A percentile compares a stretch with the other conserved stretches of the same genome.
These are phyloP conservation scores for Enteromius mattozi DNA, from an alignment of 2,797 vertebrate species.

Conservation along the genomic window DNA sequence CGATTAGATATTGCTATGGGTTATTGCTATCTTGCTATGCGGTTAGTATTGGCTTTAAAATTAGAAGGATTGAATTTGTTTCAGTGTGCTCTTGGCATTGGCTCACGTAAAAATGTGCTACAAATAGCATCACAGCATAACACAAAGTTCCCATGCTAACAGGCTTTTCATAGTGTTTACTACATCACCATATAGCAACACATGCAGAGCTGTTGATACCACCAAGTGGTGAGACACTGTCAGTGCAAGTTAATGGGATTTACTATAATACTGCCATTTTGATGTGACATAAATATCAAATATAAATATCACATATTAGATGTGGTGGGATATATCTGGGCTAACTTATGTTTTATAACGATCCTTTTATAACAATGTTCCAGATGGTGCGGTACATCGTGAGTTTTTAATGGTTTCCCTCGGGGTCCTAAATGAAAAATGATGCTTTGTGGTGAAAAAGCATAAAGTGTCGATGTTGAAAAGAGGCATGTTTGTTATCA, in stretches of 20 bases:
- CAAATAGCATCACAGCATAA: neutral
- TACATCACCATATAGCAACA: neutral
- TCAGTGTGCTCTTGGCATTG: neutral
- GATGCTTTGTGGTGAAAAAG: neutral
- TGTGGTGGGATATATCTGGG: neutral
- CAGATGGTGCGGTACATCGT: neutral
- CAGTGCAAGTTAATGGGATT: neutral
- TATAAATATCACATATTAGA: neutral
- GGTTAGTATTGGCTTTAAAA: neutral
- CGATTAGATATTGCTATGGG: neutral
- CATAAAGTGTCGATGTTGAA: neutral
- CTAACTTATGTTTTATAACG: neutral
- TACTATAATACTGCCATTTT: neutral
- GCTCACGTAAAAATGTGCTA: neutral
- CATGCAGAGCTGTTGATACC: neutral
- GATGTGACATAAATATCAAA: neutral
- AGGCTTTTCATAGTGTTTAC: neutral
- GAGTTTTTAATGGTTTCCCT: neutral
- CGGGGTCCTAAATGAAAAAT: neutral
- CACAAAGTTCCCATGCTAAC: neutral
- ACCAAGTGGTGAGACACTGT: conserved; percentile 6
- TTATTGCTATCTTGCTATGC: neutral
- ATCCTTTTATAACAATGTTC: neutral
- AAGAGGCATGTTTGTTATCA: neutral
- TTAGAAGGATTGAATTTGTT: neutral